phyloP scores from a whole-genome alignment of 1,140 invertebrate genomes.

The Drosophila burlai region DNA sequence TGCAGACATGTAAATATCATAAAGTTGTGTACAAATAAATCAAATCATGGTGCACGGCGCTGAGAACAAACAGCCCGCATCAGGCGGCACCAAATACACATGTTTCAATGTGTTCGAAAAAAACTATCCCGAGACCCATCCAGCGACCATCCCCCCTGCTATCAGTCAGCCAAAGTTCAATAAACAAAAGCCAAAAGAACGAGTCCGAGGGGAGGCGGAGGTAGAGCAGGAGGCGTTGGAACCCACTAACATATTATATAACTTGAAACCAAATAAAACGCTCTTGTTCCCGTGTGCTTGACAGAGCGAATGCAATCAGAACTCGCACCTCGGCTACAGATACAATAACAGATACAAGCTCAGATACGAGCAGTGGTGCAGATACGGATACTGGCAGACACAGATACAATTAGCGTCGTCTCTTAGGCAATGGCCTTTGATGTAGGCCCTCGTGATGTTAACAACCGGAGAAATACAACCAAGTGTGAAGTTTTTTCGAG shows the following conservation, averaged over 20 bases:
- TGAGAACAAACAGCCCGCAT: conserved; percentile 77
- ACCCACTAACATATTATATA: conserved; percentile 25
- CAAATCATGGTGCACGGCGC: conserved; percentile 63
- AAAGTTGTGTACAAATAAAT: conserved; percentile 81
- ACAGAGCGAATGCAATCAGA: conserved; percentile 62
- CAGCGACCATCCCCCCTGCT: conserved; percentile 13
- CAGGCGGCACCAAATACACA: conserved; percentile 65
- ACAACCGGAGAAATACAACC: conserved; percentile 39
- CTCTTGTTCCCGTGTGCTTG: conserved; percentile 40
- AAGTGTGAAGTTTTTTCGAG: conserved; percentile 53
- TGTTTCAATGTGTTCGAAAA: conserved; percentile 69
- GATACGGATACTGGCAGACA: conserved; percentile 34
- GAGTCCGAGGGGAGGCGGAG: conserved; percentile 5
- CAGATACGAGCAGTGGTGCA: conserved; percentile 39
- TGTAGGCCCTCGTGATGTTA: conserved; percentile 61
- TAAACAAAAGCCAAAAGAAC: conserved; percentile 58
- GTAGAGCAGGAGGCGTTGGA: neutral
- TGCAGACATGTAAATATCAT: conserved; percentile 77
- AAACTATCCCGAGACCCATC: conserved; percentile 1
- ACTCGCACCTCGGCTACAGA: conserved; percentile 60
- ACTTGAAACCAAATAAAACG: conserved; percentile 70
- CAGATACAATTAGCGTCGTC: conserved; percentile 70
- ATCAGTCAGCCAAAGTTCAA: conserved; percentile 71
- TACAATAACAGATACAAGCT: conserved; percentile 36
- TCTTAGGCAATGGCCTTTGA: conserved; percentile 61